Conservation (phyloP, 2,888 invertebrate species). For the Caenorhabditis zanzibari region DNA sequence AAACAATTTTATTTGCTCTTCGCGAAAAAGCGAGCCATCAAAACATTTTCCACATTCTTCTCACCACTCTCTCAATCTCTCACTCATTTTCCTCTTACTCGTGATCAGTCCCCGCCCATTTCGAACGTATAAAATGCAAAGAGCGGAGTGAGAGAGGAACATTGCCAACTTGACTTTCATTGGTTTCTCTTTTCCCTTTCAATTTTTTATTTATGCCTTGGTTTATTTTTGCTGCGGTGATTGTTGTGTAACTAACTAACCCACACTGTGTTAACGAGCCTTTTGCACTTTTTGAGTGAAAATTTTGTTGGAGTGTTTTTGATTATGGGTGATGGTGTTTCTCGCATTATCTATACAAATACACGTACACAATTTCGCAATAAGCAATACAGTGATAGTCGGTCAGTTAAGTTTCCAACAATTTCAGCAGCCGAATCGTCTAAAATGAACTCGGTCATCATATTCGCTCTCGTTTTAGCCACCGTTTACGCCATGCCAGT, state of each 20-base stretch:
- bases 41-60: constrained; percentile 42
- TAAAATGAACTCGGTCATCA: constrained; percentile 51
- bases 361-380: constrained; percentile 25
- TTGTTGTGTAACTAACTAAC: constrained; percentile 60
- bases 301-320: constrained; percentile 12
- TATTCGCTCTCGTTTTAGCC: constrained; percentile 55
- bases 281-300: constrained; percentile 25
- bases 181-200: neutral
- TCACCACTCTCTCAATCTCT: constrained; percentile 3
- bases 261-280: constrained; percentile 35
- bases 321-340: constrained; percentile 27
- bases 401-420: constrained; percentile 43
- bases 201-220: neutral
- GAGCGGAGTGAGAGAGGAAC: neutral
- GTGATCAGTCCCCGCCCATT: constrained; percentile 44
- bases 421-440: constrained; percentile 46
- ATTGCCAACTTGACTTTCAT: constrained; percentile 24
- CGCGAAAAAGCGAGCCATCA: constrained; percentile 45
- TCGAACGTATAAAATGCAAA: constrained; percentile 51
- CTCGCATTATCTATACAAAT: constrained; percentile 1
- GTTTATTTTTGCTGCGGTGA: constrained; percentile 38
- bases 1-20: constrained; percentile 50
- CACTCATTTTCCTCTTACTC: constrained; percentile 17
- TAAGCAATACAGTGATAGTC: constrained; percentile 3
- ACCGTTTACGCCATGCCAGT: constrained; percentile 57